Base-by-base conservation (phyloP, 2,113 vertebrate species). In the Clarias gariepinus region DNA sequence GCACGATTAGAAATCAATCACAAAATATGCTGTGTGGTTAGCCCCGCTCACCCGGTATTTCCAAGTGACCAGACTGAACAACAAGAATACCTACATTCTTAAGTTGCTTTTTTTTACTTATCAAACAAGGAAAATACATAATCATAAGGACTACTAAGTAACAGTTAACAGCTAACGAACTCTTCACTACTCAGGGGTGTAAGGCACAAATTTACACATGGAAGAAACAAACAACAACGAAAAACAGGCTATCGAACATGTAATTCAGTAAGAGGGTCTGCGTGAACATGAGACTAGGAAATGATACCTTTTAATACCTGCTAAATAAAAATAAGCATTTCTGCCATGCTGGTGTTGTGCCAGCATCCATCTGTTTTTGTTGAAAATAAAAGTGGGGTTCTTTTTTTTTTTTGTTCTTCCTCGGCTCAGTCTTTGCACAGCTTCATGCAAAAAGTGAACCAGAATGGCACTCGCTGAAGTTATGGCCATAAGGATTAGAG, bases 121-220 rank as follows among this genome's bases (percentile, higher is more conserved):
- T 94, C 94, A 94, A 95, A 95, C 91, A 87, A 93, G 92, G 91
- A 90, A 93, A 95, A 94, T 87, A 92, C 92, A 89, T 93, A 55
- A 89, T 95, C 91, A 92, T 91, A 93, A 95, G 94, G 92, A 93
- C 92, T 90, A 94, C 91, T 89, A 94, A 87, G 90, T 93, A 92
- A 95, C 93, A 92, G 91, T 94, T 93, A 95, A 98, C 96, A 96
- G 93, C 94, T 96, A 94, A 94, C 92, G 97, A 96, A 97, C 94
- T 95, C 94, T 95, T 96, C 96, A 99, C 96, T 98, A 98, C 96
- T 96, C 91, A 96, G 93, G 96, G 96, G 97, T 96, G 97, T 99
- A 99, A 99, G 98, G 98, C 98, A 99, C 98, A 98, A 96, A 99
- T 98, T 97, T 98, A 99, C 98, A 99, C 95, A 97, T 98, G 97